Percentiles rank a stretch among this genome's conserved stretches.
Evolutionary conservation across 2,797 vertebrate species (phyloP).

Genomic region (Valencia hispanica): DNA sequence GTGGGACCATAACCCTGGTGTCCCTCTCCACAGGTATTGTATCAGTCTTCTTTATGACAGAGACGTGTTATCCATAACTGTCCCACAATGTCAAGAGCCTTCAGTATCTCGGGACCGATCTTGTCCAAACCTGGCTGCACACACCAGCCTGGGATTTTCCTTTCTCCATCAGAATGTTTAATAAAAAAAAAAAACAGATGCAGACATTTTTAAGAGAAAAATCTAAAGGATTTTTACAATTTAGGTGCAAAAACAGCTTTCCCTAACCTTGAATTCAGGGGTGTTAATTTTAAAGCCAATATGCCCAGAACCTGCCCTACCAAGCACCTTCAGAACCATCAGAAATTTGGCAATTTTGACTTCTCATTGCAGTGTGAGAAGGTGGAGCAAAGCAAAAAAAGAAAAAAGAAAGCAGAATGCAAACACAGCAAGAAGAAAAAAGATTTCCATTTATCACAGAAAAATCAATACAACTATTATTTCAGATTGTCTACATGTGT

Average conservation of each 20-base stretch:
- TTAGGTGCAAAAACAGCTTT: not conserved
- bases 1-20: not conserved
- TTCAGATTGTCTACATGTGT: constrained; percentile 19
- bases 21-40: not conserved
- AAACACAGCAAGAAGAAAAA: constrained; percentile 37
- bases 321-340: not conserved
- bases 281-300: not conserved
- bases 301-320: not conserved
- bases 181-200: not conserved
- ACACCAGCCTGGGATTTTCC: not conserved
- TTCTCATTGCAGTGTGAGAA: constrained; percentile 1
- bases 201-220: not conserved
- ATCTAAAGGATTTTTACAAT: not conserved
- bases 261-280: not conserved
- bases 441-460: constrained; percentile 33
- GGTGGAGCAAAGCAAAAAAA: constrained; percentile 9
- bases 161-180: not conserved
- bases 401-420: constrained; percentile 31
- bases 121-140: no score
- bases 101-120: not conserved
- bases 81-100: not conserved
- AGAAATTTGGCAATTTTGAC: constrained; percentile 13
- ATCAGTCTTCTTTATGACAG: not conserved
- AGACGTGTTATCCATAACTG: not conserved
- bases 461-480: constrained; percentile 53